Conservation (phyloP, 92 coral and sea anemone species). For the Epizoanthus rinbou region DNA sequence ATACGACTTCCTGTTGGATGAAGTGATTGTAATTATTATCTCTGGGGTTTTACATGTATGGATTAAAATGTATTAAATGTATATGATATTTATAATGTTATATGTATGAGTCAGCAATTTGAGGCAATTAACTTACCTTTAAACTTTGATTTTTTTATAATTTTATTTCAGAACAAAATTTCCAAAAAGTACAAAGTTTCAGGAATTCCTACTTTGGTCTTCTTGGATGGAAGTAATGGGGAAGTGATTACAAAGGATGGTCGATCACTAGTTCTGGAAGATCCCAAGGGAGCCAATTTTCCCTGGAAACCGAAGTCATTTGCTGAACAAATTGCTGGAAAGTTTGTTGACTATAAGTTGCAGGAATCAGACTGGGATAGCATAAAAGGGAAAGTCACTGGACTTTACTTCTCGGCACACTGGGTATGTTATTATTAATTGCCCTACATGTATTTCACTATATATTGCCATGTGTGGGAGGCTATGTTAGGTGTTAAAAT, state of each 20-base stretch:
- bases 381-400: slow-evolving; percentile 82
- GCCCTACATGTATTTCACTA: too few relatives aligned
- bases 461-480: too few relatives aligned
- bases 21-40: too few relatives aligned
- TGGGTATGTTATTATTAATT: slow-evolving; percentile 73
- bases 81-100: too few relatives aligned
- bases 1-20: too few relatives aligned
- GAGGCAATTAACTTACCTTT: too few relatives aligned
- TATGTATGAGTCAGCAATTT: too few relatives aligned
- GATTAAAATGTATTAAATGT: too few relatives aligned
- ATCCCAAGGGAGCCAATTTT: slow-evolving; percentile 74
- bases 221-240: slow-evolving; percentile 88
- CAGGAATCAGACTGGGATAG: slow-evolving; percentile 66
- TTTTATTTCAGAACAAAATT: slow-evolving; percentile 69
- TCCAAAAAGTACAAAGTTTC: slow-evolving; percentile 82
- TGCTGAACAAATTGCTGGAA: slow-evolving; percentile 61
- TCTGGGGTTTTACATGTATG: too few relatives aligned
- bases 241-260: slow-evolving; percentile 85
- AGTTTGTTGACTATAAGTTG: slow-evolving; percentile 56
- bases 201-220: slow-evolving; percentile 95
- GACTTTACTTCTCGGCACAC: slow-evolving; percentile 95
- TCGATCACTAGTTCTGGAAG: slow-evolving; percentile 62
- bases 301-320: slow-evolving; percentile 90
- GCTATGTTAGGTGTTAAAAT: too few relatives aligned
- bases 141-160: background rate